Evolutionary conservation across 1,140 invertebrate genomes (phyloP), one percentile per base, ranked within the genome.

Genomic region (Cheumatopsyche charites): DNA sequence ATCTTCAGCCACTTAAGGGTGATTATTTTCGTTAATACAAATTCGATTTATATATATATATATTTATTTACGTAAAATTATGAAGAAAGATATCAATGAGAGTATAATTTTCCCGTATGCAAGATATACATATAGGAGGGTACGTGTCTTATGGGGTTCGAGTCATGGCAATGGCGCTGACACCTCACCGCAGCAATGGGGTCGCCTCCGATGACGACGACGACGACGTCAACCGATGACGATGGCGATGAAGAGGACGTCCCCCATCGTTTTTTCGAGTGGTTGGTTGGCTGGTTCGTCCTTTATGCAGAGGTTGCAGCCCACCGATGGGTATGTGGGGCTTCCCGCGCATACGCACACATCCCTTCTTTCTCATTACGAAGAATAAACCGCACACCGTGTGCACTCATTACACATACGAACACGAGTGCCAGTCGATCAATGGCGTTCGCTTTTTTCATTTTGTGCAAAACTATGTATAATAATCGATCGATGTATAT

Each of bases 261-360:
- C 55, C 55, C 55, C 55, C 55, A 25, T 19, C 11, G 55, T 23
- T 58, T 58, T n/a, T 58, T 58, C 55, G 55, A 58, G 55, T 58
- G 55, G 55, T 58, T 58, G 17, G 17, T 58, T 58, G 55, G 21
- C 9, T 58, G 55, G 55, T 58, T 58, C 49, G 17, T 52, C 23
- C 17, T 58, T 11, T 19, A 17, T 17, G 19, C 6, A 6, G 47
- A 52, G 47, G 47, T 52, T 52, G 47, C 47, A 58, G 21, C 55
- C 55, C 55, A 58, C 23, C 55, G 21, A 36, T 36, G 29, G 3
- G 29, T 36, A 9, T 36, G 29, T 36, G 29, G 29, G 29, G 29
- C 29, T 36, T 36, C 29, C 29, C 29, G 29, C 29, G 29, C 29
- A 36, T 36, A 36, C 29, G 29, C 29, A 36, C 29, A 36, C 29